These are phyloP conservation scores for Clarias pachynema DNA, from an alignment of 2,797 vertebrate species.

Conservation along the genomic window DNA sequence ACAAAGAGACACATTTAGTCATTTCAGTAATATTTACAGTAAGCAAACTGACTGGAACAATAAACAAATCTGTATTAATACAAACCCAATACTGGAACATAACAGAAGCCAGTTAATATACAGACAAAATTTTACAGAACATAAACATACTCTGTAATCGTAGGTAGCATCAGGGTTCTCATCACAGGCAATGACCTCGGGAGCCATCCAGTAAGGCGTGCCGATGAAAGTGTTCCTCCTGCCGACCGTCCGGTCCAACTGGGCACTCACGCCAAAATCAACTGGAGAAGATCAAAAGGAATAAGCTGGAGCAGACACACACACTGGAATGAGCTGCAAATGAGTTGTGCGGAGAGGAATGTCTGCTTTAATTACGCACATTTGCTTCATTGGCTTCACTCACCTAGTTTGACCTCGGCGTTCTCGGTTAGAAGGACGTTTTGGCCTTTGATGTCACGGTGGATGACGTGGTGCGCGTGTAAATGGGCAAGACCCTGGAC, in stretches of 20 bases:
- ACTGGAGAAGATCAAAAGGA: slow-evolving; percentile 67
- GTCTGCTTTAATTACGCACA: neutral
- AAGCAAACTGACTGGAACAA: neutral
- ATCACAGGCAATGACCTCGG: slow-evolving; percentile 49
- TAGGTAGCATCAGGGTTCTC: slow-evolving; percentile 85
- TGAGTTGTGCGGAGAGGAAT: neutral
- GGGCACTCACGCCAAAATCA: slow-evolving; percentile 94
- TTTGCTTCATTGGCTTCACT: slow-evolving; percentile 48
- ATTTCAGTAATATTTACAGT: neutral
- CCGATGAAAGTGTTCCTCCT: slow-evolving; percentile 96
- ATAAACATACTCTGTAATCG: slow-evolving; percentile 88
- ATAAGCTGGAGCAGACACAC: neutral
- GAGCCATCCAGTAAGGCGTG: slow-evolving; percentile 97
- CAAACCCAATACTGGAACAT: neutral
- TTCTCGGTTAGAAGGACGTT: slow-evolving; percentile 95
- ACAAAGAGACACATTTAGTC: neutral
- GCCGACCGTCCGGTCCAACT: slow-evolving; percentile 94
- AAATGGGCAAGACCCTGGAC: slow-evolving; percentile 89
- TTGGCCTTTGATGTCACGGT: slow-evolving; percentile 96
- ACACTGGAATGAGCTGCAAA: neutral
- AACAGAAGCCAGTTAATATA: neutral
- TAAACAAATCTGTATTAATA: neutral
- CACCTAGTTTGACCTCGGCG: slow-evolving; percentile 94
- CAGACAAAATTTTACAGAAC: neutral
- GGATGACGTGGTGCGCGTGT: slow-evolving; percentile 95